Conservation (phyloP, 1,140 invertebrate species). For the Leptinotarsa lineolata region DNA sequence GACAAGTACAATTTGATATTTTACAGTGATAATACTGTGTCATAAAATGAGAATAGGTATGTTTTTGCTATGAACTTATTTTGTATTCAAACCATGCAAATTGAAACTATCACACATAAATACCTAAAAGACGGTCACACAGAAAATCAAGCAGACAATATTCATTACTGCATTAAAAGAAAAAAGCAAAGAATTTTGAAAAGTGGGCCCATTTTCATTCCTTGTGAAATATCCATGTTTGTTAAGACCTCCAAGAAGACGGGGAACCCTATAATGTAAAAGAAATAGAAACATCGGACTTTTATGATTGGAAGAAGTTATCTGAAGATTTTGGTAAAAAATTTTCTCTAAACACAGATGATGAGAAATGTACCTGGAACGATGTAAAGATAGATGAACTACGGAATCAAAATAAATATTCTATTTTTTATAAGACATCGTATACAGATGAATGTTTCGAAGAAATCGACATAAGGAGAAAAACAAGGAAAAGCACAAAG, state of each 20-base stretch:
- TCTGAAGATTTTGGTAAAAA: neutral
- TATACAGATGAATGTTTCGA: neutral
- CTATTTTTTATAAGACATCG: constrained; percentile 7
- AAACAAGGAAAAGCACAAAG: neutral
- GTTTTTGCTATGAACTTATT: neutral
- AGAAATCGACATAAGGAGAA: too few relatives aligned
- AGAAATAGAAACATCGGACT: constrained; percentile 21
- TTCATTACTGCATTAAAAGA: constrained; percentile 54
- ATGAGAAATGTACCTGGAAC: neutral
- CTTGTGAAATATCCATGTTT: constrained; percentile 31
- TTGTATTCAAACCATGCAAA: constrained; percentile 39
- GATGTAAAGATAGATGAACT: constrained; percentile 4
- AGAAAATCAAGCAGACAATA: constrained; percentile 55
- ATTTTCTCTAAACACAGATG: neutral
- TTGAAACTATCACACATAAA: constrained; percentile 44
- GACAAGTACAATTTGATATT: neutral
- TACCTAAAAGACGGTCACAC: constrained; percentile 54
- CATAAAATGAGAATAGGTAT: constrained; percentile 7
- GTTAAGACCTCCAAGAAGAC: constrained; percentile 29
- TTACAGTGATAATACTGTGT: neutral
- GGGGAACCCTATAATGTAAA: constrained; percentile 29
- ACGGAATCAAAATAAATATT: neutral
- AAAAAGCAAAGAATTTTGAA: constrained; percentile 44
- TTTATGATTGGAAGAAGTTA: constrained; percentile 15
- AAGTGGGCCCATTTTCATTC: constrained; percentile 48